Base-by-base conservation (phyloP, 2,888 invertebrate species). In the Spisula solida region DNA sequence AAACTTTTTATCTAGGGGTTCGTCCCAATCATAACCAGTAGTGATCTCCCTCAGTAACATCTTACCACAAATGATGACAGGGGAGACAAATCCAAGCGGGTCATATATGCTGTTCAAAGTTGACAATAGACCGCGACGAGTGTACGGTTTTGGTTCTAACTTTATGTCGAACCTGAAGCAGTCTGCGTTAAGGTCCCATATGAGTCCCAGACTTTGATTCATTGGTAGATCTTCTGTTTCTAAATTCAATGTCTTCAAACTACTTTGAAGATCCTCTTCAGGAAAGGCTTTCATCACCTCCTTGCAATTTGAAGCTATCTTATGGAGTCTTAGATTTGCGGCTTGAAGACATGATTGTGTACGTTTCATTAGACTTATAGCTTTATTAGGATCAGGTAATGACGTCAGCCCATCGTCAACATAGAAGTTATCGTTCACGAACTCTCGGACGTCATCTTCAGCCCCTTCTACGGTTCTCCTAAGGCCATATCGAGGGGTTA, bases 1-100 rank as follows among this genome's bases (percentile, higher is more conserved):
- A 12, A 51, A 51, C 8, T 51, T 51, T 12, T 16, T 16, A 8
- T 8, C 10, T 60, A 60, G n/a, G 5, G 10, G 60, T 14, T 60
- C 80, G 56, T 85, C 85, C 85, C 85, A 85, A 25, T 85, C 85
- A n/a, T 10, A 16, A 20, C 80, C 20, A 10, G 31, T 34, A 31
- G 75, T n/a, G 12, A 80, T 5, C 12, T 85, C 60, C 56, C 85
- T 51, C 56, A 85, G 29, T 10, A 85, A 29, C 14, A 84, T 47
- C 47, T 66, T 75, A 4, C 85, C 79, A 12, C 29, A 6, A 41
- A 85, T 31, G 6, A 80, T 29, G 8, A 85, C 85, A n/a, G 80
- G 85, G 16, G 80, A 41, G 20, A 85, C 18, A 56, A 85, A 85
- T 34, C 85, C 85, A 14, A 85, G 34, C 16, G 85, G 80, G n/a